phyloP scores from a whole-genome alignment of 1,140 invertebrate species.

The Sitophilus oryzae region DNA sequence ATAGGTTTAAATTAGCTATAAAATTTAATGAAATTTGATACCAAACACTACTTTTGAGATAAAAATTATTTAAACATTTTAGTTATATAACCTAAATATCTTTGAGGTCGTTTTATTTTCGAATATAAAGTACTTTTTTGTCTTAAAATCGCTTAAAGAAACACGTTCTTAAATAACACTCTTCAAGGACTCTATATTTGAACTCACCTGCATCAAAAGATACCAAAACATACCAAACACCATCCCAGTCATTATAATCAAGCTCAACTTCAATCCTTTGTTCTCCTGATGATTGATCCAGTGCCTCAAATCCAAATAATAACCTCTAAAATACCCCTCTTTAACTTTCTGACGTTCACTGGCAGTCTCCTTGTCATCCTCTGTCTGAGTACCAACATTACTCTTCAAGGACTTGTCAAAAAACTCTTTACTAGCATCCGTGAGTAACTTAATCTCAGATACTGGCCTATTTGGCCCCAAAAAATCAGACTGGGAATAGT shows the following conservation, averaged over 20 bases:
- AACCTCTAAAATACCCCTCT: slow-evolving; percentile 5
- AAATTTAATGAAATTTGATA: no score
- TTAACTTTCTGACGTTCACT: slow-evolving; percentile 21
- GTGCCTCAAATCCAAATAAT: slow-evolving; percentile 39
- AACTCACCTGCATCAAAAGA: slow-evolving; percentile 48
- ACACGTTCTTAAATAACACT: no score
- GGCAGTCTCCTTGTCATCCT: slow-evolving; percentile 17
- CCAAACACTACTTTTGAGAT: no score
- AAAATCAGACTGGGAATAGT: slow-evolving; percentile 37
- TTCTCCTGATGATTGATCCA: slow-evolving; percentile 66
- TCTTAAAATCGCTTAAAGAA: no score
- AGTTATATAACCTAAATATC: background rate
- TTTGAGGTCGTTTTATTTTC: background rate
- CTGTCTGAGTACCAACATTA: slow-evolving; percentile 21
- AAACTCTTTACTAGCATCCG: slow-evolving; percentile 16
- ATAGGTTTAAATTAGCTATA: no score
- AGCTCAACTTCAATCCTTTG: slow-evolving; percentile 58
- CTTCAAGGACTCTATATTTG: no score
- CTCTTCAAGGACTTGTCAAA: slow-evolving; percentile 1
- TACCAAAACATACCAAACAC: slow-evolving; percentile 68
- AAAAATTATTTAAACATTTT: background rate
- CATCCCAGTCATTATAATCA: slow-evolving; percentile 60
- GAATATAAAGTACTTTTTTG: no score
- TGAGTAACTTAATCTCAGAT: slow-evolving; percentile 12
- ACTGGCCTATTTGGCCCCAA: slow-evolving; percentile 15